Evolutionary conservation across 2,113 vertebrate species (phyloP).

Genomic region (Murina feae): DNA sequence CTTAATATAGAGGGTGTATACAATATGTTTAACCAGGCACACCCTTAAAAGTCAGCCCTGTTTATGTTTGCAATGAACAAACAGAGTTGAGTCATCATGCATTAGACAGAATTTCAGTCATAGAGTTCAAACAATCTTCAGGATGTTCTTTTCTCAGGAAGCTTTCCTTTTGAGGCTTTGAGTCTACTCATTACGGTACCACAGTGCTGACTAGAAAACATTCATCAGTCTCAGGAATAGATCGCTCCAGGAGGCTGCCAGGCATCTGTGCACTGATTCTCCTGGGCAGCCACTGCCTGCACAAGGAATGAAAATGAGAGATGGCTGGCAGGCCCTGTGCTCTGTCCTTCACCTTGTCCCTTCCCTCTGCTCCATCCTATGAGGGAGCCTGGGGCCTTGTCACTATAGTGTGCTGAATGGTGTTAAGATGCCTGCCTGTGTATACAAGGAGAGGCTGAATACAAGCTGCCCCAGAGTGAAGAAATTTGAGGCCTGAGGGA

Average conservation of each 20-base stretch:
- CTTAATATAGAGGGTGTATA: slow-evolving; percentile 62
- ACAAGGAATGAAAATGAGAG: neutral
- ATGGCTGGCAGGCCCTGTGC: neutral
- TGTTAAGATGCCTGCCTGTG: neutral
- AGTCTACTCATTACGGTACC: neutral
- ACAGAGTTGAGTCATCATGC: slow-evolving; percentile 67
- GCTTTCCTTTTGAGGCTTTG: slow-evolving; percentile 11
- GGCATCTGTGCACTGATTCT: neutral
- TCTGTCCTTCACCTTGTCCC: neutral
- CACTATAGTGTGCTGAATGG: neutral
- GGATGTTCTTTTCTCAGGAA: slow-evolving; percentile 44
- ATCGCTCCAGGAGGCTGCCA: neutral
- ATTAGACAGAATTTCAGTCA: slow-evolving; percentile 36
- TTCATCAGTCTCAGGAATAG: neutral
- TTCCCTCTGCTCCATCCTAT: neutral
- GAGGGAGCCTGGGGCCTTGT: neutral
- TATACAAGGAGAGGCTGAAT: neutral
- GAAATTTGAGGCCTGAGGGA: neutral
- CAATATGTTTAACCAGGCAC: slow-evolving; percentile 70
- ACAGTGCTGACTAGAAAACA: neutral
- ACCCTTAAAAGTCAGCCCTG: slow-evolving; percentile 64
- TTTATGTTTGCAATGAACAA: slow-evolving; percentile 60
- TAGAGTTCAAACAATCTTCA: slow-evolving; percentile 49
- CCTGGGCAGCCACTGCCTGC: neutral
- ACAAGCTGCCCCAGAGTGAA: neutral